These are phyloP conservation scores for Apocrypta bakeri DNA, from an alignment of 1,140 invertebrate genomes.

Conservation along the genomic window DNA sequence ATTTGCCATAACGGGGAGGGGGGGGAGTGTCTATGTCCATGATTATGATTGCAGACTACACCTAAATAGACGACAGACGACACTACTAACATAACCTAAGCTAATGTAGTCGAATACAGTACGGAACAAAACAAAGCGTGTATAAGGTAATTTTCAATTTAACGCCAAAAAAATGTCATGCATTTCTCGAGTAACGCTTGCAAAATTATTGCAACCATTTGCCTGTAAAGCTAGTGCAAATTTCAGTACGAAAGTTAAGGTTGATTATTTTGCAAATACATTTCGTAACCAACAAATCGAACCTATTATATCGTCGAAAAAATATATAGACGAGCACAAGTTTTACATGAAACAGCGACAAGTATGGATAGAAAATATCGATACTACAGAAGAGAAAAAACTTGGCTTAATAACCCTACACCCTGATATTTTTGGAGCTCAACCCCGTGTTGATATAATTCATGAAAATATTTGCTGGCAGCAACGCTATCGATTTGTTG, in stretches of 20 bases:
- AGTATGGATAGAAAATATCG: slow-evolving; percentile 94
- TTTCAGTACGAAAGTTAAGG: neutral
- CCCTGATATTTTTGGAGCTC: slow-evolving; percentile 88
- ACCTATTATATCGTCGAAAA: slow-evolving; percentile 60
- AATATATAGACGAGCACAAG: slow-evolving; percentile 53
- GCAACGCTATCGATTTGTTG: slow-evolving; percentile 85
- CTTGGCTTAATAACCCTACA: slow-evolving; percentile 91
- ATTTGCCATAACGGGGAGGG: too few species aligned
- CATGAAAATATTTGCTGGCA: slow-evolving; percentile 94
- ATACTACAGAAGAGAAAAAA: slow-evolving; percentile 86
- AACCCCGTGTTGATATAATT: slow-evolving; percentile 92
- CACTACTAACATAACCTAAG: neutral
- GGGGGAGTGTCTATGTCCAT: neutral
- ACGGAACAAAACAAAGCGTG: neutral
- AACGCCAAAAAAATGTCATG: neutral
- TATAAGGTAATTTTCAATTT: neutral
- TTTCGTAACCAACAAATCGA: slow-evolving; percentile 24
- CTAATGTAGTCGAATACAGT: neutral
- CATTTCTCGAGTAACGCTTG: neutral
- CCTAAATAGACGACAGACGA: too few species aligned
- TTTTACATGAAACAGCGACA: slow-evolving; percentile 81
- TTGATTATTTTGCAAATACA: neutral
- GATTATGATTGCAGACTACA: neutral
- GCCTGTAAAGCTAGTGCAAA: neutral
- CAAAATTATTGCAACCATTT: neutral